Base-by-base conservation (phyloP, 2,113 vertebrate genomes). In the Cyprinodon brontotheroides region DNA sequence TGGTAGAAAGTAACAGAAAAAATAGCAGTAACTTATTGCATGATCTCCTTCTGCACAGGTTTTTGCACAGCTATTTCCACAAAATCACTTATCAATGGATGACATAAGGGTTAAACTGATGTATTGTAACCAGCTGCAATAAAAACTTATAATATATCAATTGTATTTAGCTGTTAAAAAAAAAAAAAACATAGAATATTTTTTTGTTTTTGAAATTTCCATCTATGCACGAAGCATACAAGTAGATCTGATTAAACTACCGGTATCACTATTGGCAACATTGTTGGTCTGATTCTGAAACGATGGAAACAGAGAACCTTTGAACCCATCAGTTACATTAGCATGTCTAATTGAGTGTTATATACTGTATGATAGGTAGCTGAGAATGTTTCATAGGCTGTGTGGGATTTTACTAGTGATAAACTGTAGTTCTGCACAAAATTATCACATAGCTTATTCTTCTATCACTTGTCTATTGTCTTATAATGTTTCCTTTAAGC, bases 271-370 rank as follows among this genome's bases (percentile, higher is more conserved):
- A 0, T 10, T 17, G 10, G 59, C 4, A 22, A 22, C 40, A 29
- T 3, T 29, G 0, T 13, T 3, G 39, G 65, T 67, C 68, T 68
- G 14, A 73, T 59, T 37, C 22, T 38, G 22, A 5, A 66, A 41
- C 36, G 22, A 9, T 53, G 6, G 43, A 11, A 36, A 61, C 14
- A 17, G 47, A 39, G 45, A 13, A 40, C 70, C 7, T 53, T 79
- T 79, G 77, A 69, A 64, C 70, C 67, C 13, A 38, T 17, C 66
- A 10, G 37, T 29, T 74, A 66, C 45, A 5, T 20, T 50, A 9
- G 7, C n/a, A 5, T 72, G 4, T 29, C 37, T 66, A 40, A 41
- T 38, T 65, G 22, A 63, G 41, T 5, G 40, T 64, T 12, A 40
- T 15, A n/a, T 2, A 57, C 20, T 13, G 37, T 39, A n/a, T 11